Conservation (phyloP, 2,113 vertebrate genomes). For the Cephalopholis sonnerati region DNA sequence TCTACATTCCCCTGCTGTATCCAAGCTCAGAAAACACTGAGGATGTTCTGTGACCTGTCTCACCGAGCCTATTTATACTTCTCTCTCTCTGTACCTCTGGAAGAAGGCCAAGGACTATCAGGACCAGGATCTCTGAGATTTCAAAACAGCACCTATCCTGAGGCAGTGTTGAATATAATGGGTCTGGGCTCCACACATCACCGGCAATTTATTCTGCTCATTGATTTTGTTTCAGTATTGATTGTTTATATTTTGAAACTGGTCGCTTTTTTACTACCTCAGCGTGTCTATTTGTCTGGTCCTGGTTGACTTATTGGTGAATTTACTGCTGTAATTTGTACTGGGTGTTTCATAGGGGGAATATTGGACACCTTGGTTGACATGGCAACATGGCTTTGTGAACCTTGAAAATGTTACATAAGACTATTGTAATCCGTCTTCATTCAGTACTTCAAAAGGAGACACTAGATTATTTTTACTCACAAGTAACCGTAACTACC, state of each 20-base stretch:
- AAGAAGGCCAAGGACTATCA: conserved; percentile 35
- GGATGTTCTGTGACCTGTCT: conserved; percentile 46
- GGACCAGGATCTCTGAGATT: conserved; percentile 42
- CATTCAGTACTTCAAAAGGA: background rate
- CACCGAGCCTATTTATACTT: conserved; percentile 54
- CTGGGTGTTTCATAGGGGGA: background rate
- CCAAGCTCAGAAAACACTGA: conserved; percentile 34
- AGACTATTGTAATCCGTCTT: background rate
- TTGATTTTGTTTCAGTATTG: conserved; percentile 54
- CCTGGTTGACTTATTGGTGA: conserved; percentile 31
- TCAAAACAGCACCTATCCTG: conserved; percentile 29
- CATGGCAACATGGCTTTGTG: background rate
- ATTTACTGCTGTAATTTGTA: conserved; percentile 29
- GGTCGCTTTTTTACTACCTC: background rate
- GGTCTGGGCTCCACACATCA: conserved; percentile 19
- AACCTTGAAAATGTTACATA: background rate
- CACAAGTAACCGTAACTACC: background rate
- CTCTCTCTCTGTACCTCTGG: conserved; percentile 22
- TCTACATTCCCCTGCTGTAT: conserved; percentile 8
- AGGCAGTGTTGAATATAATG: conserved; percentile 17
- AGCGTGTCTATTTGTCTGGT: background rate
- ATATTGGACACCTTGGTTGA: background rate
- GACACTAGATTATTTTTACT: background rate
- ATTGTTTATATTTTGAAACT: conserved; percentile 47
- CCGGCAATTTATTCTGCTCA: conserved; percentile 41